Evolutionary conservation across 2,888 invertebrate species (phyloP), one percentile per base, ranked within the genome.

Genomic region (Serrognathus titanus): DNA sequence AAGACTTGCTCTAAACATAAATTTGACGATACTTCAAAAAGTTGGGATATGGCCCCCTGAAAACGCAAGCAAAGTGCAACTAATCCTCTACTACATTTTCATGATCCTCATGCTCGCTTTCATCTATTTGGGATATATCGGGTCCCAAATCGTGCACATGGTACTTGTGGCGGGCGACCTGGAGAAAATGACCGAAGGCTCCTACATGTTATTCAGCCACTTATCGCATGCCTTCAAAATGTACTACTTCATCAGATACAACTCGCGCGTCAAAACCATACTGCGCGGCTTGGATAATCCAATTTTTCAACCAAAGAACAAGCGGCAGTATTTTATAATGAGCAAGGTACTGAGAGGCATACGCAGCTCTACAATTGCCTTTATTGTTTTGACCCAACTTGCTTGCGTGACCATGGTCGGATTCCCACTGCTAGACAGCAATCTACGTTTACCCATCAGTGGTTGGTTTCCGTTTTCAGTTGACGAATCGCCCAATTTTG

Each of bases 391-490:
- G 53, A 64, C 64, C 4, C n/a, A 69, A 5, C 57, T 61, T 3
- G 74, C 75, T 1, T 69, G 72, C 45, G 47, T 60, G 9, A 63
- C 71, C 75, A 74, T 74, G 72, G 67, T 1, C 58, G 74, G 8
- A 70, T 71, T 59, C 77, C 77, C 1, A 62, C 70, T 24, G 51
- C 74, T 2, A 72, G 73, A 16, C 59, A 39, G 60, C 12, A 54
- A 51, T 11, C 53, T 13, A n/a, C 7, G 48, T 9, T 53, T 73
- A 35, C 74, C 74, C 1, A 60, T 75, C 38, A 65, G 65, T 46
- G 71, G 67, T 5, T 75, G 81, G 81, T 81, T 79, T 57, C 82
- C 82, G 0, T 79, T 82, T 62, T 71, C 78, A 56, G 77, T 75
- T 0, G 68, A 73, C 0, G 65, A 63, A 51, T 75, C 78, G 0